Percentiles rank a stretch among this genome's conserved stretches.
Evolutionary conservation across 2,113 vertebrate species (phyloP).

Genomic region (Dendrocopos noguchii): DNA sequence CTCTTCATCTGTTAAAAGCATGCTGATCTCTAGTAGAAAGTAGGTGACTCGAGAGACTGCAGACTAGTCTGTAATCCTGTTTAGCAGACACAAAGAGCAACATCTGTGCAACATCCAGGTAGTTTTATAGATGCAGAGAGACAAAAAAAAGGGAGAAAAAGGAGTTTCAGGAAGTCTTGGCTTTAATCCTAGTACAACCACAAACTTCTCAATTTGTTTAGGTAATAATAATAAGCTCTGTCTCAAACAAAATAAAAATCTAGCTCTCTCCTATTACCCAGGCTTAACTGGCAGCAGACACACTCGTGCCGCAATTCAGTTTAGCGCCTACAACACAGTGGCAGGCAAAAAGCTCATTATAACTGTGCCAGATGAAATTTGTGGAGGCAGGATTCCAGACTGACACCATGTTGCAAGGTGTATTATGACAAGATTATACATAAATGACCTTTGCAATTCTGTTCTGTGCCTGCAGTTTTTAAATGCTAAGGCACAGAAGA

Average conservation of each 20-base stretch:
- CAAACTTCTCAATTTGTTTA: neutral
- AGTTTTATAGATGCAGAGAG: neutral
- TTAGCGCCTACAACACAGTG: neutral
- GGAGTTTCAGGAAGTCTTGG: neutral
- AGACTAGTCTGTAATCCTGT: neutral
- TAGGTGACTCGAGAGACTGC: neutral
- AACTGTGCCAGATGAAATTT: neutral
- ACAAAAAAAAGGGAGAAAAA: neutral
- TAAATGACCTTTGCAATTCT: neutral
- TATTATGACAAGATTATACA: neutral
- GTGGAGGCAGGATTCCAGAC: neutral
- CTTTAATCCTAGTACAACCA: neutral
- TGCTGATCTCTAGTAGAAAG: neutral
- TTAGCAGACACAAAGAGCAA: neutral
- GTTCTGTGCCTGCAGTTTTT: neutral
- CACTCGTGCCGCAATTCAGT: neutral
- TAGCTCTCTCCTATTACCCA: neutral
- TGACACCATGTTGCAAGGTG: neutral
- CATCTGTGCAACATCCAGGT: neutral
- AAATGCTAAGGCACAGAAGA: constrained; percentile 6
- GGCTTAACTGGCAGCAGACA: neutral
- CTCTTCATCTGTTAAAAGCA: neutral
- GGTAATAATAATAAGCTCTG: neutral
- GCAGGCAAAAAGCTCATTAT: neutral
- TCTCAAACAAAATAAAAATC: too few relatives aligned